Evolutionary conservation across 92 coral and sea anemone species (phyloP).

Genomic region (Scolanthus callimorphus): DNA sequence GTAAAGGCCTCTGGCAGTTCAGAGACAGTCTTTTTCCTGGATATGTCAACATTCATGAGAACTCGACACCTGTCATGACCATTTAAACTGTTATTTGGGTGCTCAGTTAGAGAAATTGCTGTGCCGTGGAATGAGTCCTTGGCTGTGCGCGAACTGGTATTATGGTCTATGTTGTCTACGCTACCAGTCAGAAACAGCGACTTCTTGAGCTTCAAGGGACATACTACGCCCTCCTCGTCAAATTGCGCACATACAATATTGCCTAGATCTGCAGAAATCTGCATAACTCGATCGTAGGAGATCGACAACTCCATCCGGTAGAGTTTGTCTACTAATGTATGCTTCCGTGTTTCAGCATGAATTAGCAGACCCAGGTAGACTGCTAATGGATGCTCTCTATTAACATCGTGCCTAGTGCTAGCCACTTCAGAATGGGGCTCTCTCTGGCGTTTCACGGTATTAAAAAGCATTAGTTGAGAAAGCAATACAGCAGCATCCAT

Average conservation of each 20-base stretch:
- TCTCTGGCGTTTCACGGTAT: constrained; percentile 26
- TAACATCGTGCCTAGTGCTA: constrained; percentile 15
- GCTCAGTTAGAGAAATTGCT: no score
- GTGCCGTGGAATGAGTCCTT: no score
- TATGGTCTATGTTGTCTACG: constrained; percentile 56
- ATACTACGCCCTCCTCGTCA: no score
- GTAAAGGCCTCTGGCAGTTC: constrained; percentile 35
- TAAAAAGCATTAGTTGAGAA: constrained; percentile 38
- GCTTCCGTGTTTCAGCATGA: constrained; percentile 50
- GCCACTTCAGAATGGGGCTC: constrained; percentile 4
- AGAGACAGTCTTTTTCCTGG: constrained; percentile 30
- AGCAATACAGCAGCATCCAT: constrained; percentile 3
- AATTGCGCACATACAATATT: no score
- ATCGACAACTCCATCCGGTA: constrained; percentile 36
- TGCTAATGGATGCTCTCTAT: constrained; percentile 37
- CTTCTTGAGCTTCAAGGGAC: no score
- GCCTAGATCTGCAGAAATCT: constrained; percentile 38
- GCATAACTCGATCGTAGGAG: constrained; percentile 47
- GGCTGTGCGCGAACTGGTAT: no score
- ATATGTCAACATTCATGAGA: constrained; percentile 21
- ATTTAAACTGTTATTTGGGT: constrained; percentile 8
- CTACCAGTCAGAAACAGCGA: constrained; percentile 45
- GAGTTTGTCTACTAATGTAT: constrained; percentile 39
- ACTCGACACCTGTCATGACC: constrained; percentile 42
- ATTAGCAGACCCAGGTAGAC: constrained; percentile 40